Conservation (phyloP, 2,888 invertebrate genomes). For the Salticus scenicus region DNA sequence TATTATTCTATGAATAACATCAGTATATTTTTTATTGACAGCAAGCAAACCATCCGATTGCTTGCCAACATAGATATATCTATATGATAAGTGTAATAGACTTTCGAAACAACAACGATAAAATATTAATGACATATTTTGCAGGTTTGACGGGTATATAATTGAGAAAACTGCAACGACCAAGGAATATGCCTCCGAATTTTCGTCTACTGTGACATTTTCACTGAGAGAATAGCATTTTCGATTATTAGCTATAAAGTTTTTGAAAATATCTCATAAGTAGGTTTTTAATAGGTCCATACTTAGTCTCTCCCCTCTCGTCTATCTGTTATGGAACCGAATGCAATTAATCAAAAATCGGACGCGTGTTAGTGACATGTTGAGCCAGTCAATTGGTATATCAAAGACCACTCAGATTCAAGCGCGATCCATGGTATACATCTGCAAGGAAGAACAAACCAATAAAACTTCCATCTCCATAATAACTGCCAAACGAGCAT, state of each 20-base stretch:
- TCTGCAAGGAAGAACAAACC: too few species aligned
- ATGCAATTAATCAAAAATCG: not conserved
- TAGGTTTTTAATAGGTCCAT: not conserved
- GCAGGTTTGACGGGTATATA: conserved; percentile 30
- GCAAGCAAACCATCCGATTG: conserved; percentile 28
- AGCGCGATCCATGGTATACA: too few species aligned
- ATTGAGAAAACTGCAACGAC: conserved; percentile 34
- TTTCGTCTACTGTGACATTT: conserved; percentile 48
- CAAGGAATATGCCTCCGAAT: conserved; percentile 13
- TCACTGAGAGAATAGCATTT: conserved; percentile 19
- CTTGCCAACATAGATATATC: conserved; percentile 45
- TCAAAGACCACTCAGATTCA: too few species aligned
- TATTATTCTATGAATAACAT: too few species aligned
- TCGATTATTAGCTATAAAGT: conserved; percentile 14
- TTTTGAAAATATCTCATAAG: not conserved
- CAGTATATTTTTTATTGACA: too few species aligned
- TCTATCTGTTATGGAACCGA: not conserved
- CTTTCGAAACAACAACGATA: conserved; percentile 29
- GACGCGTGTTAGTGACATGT: not conserved
- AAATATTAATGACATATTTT: conserved; percentile 45
- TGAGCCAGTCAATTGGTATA: too few species aligned
- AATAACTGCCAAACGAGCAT: too few species aligned
- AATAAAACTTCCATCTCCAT: too few species aligned
- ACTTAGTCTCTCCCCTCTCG: too few species aligned
- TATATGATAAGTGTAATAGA: conserved; percentile 37